Conservation (phyloP, 2,113 vertebrate species). For the Nannobrachium achirus region DNA sequence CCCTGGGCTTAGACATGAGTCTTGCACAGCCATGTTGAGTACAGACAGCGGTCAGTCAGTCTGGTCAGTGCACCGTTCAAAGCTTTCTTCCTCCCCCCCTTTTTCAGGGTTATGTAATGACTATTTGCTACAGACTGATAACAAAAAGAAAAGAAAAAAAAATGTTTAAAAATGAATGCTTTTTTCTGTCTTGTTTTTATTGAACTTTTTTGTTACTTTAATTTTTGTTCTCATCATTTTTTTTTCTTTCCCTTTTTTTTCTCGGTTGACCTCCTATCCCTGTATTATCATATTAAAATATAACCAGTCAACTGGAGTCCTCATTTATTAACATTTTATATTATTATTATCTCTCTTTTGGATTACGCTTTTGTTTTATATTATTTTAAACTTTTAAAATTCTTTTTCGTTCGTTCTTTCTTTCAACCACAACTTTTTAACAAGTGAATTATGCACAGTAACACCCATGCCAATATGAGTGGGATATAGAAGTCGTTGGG, state of each 20-base stretch:
- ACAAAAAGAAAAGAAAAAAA: slow-evolving; percentile 49
- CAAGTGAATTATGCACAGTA: slow-evolving; percentile 68
- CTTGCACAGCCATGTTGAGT: slow-evolving; percentile 40
- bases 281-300: slow-evolving; percentile 98
- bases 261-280: slow-evolving; percentile 85
- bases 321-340: slow-evolving; percentile 55
- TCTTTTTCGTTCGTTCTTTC: slow-evolving; percentile 53
- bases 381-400: slow-evolving; percentile 27
- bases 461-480: slow-evolving; percentile 63
- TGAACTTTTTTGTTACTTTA: slow-evolving; percentile 86
- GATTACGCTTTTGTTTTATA: slow-evolving; percentile 37
- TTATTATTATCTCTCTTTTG: slow-evolving; percentile 52
- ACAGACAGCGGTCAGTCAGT: slow-evolving; percentile 59
- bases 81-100: slow-evolving; percentile 66
- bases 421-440: slow-evolving; percentile 40
- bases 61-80: slow-evolving; percentile 65
- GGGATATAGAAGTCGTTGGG: slow-evolving; percentile 43
- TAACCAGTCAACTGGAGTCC: slow-evolving; percentile 91
- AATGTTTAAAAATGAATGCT: slow-evolving; percentile 90
- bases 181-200: slow-evolving; percentile 88
- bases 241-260: slow-evolving; percentile 77
- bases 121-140: slow-evolving; percentile 82
- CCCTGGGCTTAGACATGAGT: too few relatives aligned
- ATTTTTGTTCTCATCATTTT: slow-evolving; percentile 84
- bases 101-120: slow-evolving; percentile 76